phyloP scores from a whole-genome alignment of 2,797 vertebrate species.

The Valencia hispanica region DNA sequence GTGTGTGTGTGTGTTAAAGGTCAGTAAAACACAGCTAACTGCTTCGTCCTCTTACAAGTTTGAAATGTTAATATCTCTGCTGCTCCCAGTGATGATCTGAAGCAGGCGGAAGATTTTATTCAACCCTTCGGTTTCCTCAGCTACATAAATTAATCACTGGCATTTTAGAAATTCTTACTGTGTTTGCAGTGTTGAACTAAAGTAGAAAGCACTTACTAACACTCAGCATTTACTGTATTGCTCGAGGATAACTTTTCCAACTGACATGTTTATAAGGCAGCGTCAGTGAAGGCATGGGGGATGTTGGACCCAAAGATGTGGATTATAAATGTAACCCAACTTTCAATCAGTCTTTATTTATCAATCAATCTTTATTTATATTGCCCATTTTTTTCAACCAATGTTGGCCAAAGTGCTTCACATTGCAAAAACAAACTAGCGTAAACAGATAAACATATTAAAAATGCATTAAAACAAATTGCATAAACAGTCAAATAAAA shows the following conservation, averaged over 20 bases:
- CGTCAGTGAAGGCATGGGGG: background rate
- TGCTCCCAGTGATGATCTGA: background rate
- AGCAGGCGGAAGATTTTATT: background rate
- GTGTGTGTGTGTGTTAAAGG: background rate
- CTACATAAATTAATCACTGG: background rate
- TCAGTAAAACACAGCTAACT: background rate
- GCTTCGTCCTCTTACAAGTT: background rate
- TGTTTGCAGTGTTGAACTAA: background rate
- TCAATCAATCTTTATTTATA: too few species aligned
- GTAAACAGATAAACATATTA: too few species aligned
- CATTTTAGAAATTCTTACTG: background rate
- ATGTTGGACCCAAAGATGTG: background rate
- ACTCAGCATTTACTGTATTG: too few species aligned
- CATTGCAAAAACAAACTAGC: too few species aligned
- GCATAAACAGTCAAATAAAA: too few species aligned
- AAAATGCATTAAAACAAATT: too few species aligned
- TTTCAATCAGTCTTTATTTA: too few species aligned
- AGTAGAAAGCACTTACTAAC: background rate
- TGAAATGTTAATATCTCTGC: background rate
- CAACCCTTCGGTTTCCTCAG: background rate
- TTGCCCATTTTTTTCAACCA: too few species aligned
- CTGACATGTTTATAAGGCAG: background rate
- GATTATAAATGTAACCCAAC: too few species aligned
- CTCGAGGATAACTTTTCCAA: background rate
- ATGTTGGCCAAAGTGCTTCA: too few species aligned